Percentiles rank a stretch among this genome's conserved stretches.
Conservation (phyloP, 2,888 invertebrate genomes). For the Ormyrus nitidulus region DNA sequence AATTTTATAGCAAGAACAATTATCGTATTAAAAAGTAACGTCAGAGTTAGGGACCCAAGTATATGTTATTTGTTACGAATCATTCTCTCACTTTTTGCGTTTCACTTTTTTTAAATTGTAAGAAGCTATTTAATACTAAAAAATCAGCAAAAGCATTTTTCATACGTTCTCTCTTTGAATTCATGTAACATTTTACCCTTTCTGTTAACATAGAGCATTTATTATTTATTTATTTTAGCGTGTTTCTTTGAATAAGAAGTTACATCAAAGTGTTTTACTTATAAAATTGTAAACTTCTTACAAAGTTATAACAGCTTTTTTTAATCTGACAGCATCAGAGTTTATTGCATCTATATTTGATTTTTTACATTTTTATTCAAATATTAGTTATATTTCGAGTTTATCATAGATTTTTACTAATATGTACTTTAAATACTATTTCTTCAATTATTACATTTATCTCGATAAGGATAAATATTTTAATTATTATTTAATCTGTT, state of each 20-base stretch:
- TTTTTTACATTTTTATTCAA: too few species aligned
- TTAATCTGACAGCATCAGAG: neutral
- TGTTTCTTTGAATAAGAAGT: conserved; percentile 14
- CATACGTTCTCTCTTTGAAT: conserved; percentile 23
- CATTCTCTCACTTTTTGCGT: conserved; percentile 37
- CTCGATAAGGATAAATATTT: neutral
- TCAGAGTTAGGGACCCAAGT: conserved; percentile 38
- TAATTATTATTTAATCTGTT: too few species aligned
- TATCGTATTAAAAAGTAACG: conserved; percentile 30
- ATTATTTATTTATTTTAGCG: conserved; percentile 43
- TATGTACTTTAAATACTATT: neutral
- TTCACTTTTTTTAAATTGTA: conserved; percentile 25
- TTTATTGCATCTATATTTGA: too few species aligned
- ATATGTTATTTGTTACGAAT: conserved; percentile 31
- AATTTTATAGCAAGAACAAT: conserved; percentile 42
- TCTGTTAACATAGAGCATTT: conserved; percentile 36
- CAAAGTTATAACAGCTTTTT: conserved; percentile 4
- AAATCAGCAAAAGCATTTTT: neutral
- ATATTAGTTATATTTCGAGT: too few species aligned
- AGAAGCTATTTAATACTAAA: conserved; percentile 22
- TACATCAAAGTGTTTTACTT: conserved; percentile 30
- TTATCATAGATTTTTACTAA: too few species aligned
- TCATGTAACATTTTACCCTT: conserved; percentile 21
- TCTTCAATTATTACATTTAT: neutral
- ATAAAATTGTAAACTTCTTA: conserved; percentile 27